Evolutionary conservation across 2,113 vertebrate genomes (phyloP).

Genomic region (Phalacrocorax aristotelis): DNA sequence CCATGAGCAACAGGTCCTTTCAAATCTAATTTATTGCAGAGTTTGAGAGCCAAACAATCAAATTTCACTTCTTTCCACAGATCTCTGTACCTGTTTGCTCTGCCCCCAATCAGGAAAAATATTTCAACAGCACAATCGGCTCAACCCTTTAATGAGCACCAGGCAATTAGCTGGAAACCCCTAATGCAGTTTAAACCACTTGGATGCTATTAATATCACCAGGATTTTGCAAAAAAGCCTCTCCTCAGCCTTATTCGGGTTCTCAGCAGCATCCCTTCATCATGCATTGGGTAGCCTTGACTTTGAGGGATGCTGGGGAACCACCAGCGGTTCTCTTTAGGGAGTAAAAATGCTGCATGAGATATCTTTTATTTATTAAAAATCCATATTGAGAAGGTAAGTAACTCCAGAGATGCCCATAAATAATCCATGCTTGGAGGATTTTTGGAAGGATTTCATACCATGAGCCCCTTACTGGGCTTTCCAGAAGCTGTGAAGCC

Average conservation of each 20-base stretch:
- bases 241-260: neutral
- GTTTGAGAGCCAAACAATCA: neutral
- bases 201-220: neutral
- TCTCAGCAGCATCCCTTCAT: neutral
- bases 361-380: neutral
- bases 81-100: neutral
- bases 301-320: neutral
- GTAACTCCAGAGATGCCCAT: too few relatives aligned
- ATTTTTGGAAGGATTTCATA: neutral
- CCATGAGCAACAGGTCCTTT: neutral
- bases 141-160: neutral
- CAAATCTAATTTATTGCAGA: neutral
- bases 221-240: neutral
- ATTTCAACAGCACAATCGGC: neutral
- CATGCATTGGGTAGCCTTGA: accelerated
- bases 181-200: neutral
- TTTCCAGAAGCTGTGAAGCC: neutral
- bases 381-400: neutral
- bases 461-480: neutral
- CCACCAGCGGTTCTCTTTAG: neutral
- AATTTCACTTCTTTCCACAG: neutral
- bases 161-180: neutral
- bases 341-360: neutral
- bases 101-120: neutral
- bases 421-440: neutral